Evolutionary conservation across 2,888 invertebrate species (phyloP).

Genomic region (Conchocele bisecta): DNA sequence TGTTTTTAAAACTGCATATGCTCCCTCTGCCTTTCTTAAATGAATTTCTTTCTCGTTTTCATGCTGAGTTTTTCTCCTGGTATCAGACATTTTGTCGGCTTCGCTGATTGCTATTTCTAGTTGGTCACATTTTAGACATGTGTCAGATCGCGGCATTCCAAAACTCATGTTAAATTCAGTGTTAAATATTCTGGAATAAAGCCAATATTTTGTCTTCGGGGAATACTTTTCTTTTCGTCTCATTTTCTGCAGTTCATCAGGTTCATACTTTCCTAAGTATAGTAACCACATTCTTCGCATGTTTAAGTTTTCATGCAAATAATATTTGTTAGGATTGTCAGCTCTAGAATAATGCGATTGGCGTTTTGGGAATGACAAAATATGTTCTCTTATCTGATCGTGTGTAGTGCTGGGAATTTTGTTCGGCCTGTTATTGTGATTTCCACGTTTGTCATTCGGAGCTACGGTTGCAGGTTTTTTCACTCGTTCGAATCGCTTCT

Average conservation of each 20-base stretch:
- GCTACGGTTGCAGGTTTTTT: no score
- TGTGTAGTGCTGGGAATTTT: no score
- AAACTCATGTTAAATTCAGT: constrained; percentile 26
- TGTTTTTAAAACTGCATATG: constrained; percentile 15
- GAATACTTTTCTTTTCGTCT: constrained; percentile 7
- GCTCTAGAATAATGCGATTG: no score
- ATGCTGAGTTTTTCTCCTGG: constrained; percentile 5
- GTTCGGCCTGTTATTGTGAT: no score
- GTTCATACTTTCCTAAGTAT: constrained; percentile 24
- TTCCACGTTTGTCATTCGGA: no score
- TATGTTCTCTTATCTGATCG: no score
- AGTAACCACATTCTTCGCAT: constrained; percentile 29
- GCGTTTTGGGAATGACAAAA: no score
- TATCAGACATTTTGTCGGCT: constrained; percentile 9
- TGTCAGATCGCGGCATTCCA: constrained; percentile 29
- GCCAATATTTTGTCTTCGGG: constrained; percentile 15
- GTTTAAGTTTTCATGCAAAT: constrained; percentile 31
- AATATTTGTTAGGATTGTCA: constrained; percentile 7
- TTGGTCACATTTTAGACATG: constrained; percentile 23
- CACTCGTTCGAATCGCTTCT: no score
- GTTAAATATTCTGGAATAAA: constrained; percentile 19
- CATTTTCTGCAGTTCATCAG: constrained; percentile 14
- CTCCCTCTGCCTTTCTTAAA: constrained; percentile 22
- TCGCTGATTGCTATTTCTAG: constrained; percentile 7
- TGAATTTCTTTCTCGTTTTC: constrained; percentile 25